Evolutionary conservation across 1,140 invertebrate genomes (phyloP), one percentile per base, ranked within the genome.

Genomic region (Drosophila ohnishii): DNA sequence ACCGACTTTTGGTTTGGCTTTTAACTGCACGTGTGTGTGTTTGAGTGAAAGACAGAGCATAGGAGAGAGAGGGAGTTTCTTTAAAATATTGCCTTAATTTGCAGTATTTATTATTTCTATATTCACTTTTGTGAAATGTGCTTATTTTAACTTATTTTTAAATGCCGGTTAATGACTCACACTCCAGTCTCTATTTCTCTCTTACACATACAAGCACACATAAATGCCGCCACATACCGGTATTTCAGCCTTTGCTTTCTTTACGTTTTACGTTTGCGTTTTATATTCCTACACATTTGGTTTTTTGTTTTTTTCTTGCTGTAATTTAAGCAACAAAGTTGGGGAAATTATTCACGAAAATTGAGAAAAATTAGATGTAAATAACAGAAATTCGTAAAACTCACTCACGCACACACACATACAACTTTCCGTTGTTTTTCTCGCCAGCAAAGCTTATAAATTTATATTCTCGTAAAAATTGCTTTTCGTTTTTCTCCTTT

Each of bases 161-260:
- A 72, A 72, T 79, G 83, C 84, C 84, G 84, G 84, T 87, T 87
- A 88, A 87, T 87, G 83, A 87, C 84, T 87, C 83, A 87, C 80
- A 80, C 65, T 48, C 57, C 19, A 71, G 53, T 53, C 60, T 67
- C 47, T 47, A 42, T 55, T 53, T 37, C 57, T 39, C 44, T 44
- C n/a, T 53, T 42, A 11, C 48, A 7, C 53, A 19, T 40, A 37
- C 73, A 55, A 35, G 70, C 44, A 75, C 13, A 61, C 11, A 45
- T 16, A 78, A 58, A 71, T 40, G 40, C 44, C 57, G 78, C 58
- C 71, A 59, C 61, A 79, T 78, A 83, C 80, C 76, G 80, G 80
- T 84, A 84, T 84, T 84, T 73, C 80, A 64, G 70, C 72, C 71
- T 69, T 42, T 51, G 65, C 80, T 72, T 82, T 82, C 69, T 19